phyloP scores from a whole-genome alignment of 2,113 vertebrate genomes.

The Salvelinus sp. region DNA sequence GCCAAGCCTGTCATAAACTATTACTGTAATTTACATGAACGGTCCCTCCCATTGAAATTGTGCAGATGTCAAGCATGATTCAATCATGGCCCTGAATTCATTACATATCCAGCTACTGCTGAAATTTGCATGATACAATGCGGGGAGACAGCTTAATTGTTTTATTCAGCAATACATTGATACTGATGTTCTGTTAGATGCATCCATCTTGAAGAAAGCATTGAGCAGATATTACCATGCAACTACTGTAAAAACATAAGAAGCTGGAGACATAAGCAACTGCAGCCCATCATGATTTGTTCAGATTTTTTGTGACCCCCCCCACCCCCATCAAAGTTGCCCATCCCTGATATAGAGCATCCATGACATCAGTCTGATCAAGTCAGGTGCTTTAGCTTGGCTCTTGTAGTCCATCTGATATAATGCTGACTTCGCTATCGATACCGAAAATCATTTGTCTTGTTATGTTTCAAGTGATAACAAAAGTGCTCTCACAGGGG shows the following conservation, averaged over 20 bases:
- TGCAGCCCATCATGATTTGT: no score
- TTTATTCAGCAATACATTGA: background rate
- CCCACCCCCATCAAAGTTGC: no score
- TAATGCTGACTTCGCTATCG: background rate
- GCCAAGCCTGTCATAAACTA: slow-evolving; percentile 51
- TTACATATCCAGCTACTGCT: slow-evolving; percentile 42
- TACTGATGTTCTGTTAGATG: background rate
- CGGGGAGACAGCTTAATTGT: background rate
- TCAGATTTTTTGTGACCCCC: no score
- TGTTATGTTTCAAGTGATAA: background rate
- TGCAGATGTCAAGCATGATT: slow-evolving; percentile 70
- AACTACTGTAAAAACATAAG: background rate
- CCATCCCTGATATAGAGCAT: background rate
- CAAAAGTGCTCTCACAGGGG: slow-evolving; percentile 2
- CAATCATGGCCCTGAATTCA: slow-evolving; percentile 52
- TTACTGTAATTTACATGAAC: slow-evolving; percentile 63
- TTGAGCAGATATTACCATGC: background rate
- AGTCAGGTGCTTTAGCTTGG: background rate
- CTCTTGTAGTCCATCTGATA: background rate
- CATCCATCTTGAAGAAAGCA: background rate
- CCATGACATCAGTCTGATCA: background rate
- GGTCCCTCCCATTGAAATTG: slow-evolving; percentile 49
- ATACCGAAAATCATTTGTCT: background rate
- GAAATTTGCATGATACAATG: slow-evolving; percentile 57
- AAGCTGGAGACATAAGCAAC: no score